Base-by-base conservation (phyloP, 2,888 invertebrate species). In the Mechanitis messenoides region DNA sequence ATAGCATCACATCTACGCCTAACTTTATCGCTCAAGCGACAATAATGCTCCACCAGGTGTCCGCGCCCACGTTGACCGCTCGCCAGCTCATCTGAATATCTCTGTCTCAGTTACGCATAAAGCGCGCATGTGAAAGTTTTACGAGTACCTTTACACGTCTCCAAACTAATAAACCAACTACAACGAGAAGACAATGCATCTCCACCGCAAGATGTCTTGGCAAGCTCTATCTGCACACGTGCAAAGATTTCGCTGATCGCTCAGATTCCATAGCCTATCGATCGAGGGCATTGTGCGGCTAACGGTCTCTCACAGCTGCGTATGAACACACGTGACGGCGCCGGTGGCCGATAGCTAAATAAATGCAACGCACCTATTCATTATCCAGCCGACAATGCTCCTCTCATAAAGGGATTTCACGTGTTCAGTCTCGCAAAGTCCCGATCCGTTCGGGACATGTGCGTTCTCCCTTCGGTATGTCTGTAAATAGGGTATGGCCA, bases 401-500 rank as follows among this genome's bases (percentile, higher is more conserved):
- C 74, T 85, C 84, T 84, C 83, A 90, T 87, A 89, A 88, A 87
- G 85, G 87, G 88, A 89, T 88, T 89, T 87, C 89, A 90, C 89
- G 90, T 90, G 90, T 85, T 81, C 85, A 79, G 81, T 80, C 85
- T 83, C 81, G 86, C 88, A 74, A 85, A 87, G 87, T 88, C 86
- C 83, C 88, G 86, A 88, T 87, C 85, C 83, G 87, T 86, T 85
- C 86, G 83, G 87, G 87, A 89, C 90, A 90, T 89, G 87, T 89
- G 89, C 78, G 86, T 81, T 81, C 88, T 87, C 88, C 88, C 89
- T 87, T 80, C 74, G 81, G 81, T 82, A 83, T 84, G 86, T 88
- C 89, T 88, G 89, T 89, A 90, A 90, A 90, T 90, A 90, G 89
- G 90, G 89, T 86, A 82, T 87, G 84, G 85, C 88, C 89, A 90